Evolutionary conservation across 92 coral and sea anemone genomes (phyloP), one percentile per base, ranked within the genome.

Genomic region (Pocillopora grandis): DNA sequence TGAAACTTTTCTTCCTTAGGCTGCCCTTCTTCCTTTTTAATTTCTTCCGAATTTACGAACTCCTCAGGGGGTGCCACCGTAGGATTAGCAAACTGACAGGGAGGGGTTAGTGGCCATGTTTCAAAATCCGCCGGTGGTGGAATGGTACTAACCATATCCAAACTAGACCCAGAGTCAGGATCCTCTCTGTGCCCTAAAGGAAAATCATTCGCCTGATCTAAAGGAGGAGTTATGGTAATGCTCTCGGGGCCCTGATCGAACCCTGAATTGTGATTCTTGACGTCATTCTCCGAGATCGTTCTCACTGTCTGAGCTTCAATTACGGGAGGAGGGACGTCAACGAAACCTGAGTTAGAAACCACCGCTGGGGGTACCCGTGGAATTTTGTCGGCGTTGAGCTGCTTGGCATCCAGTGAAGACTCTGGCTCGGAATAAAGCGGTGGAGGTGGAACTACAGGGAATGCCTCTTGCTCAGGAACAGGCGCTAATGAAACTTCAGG

Each of bases 51-150:
- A 70, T 70, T 33, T 55, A 55, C 52, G 27, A 84, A 91, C 59
- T 79, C 85, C 13, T 55, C 89, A 12, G 87, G 89, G 71, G 89
- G 88, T 58, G 70, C 81, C 33, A 72, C 78, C 2, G 89, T 80
- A 33, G 89, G 80, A 31, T 70, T 85, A 11, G 89, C 87, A 61
- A 79, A 66, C 68, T 87, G 88, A 9, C 62, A 78, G 64, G 89
- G 92, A 52, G 92, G 87, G 63, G 86, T 72, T 9, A 83, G 71
- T 62, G 88, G 82, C 36, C 76, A 61, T 27, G 90, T 71, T 42
- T 87, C 94, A 60, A 94, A 94, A 72, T 89, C 98, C 64, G 81
- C 81, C 12, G 98, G 98, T 58, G 98, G 98, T 2, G 98, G 98
- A 61, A 94, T 94, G 23, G 95, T 76, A 76, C 90, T 84, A 3